Base-by-base conservation (phyloP, 2,888 invertebrate genomes). In the Antheraea yamamai region DNA sequence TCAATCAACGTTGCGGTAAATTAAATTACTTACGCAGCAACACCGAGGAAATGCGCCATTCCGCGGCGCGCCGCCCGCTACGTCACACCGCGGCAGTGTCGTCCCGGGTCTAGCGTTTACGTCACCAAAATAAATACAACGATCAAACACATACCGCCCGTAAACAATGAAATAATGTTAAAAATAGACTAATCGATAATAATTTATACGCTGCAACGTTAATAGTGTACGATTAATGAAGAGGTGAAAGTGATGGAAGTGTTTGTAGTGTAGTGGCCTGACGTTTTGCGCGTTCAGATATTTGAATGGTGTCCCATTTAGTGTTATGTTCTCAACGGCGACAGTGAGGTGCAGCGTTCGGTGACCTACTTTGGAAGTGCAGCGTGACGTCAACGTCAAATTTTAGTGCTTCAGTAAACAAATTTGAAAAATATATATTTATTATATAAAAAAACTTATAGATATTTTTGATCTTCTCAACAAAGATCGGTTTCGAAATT, bases 11-110 rank as follows among this genome's bases (percentile, higher is more conserved):
- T 14, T 61, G 52, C 20, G 74, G 77, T 61, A 75, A 75, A 73
- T 73, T 74, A 0, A 52, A 64, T 73, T 73, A 4, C 3, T n/a
- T 26, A 30, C 23, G 74, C 86, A 85, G 89, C 88, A 91, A 84
- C 89, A 83, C 85, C 74, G 70, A 16, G 76, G 52, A 84, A 88
- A 89, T 92, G 90, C 92, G 92, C 91, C 92, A 92, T 89, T 91
- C 87, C 87, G 87, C 89, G 87, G 79, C 82, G 81, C 78, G 77
- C 89, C 86, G 79, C 81, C 80, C 78, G 77, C 81, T 82, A 85
- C 87, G 87, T 86, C 83, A 83, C 80, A 81, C 80, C 82, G 58
- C 75, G 79, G 77, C 75, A 79, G 78, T 73, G 76, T 74, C 73
- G 72, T 79, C 73, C 79, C 84, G 82, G 80, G 79, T 79, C 80